A percentile compares a stretch with the other conserved stretches of the same genome.
Conservation (phyloP, 2,797 vertebrate genomes). For the Kryptolebias ocellatus region DNA sequence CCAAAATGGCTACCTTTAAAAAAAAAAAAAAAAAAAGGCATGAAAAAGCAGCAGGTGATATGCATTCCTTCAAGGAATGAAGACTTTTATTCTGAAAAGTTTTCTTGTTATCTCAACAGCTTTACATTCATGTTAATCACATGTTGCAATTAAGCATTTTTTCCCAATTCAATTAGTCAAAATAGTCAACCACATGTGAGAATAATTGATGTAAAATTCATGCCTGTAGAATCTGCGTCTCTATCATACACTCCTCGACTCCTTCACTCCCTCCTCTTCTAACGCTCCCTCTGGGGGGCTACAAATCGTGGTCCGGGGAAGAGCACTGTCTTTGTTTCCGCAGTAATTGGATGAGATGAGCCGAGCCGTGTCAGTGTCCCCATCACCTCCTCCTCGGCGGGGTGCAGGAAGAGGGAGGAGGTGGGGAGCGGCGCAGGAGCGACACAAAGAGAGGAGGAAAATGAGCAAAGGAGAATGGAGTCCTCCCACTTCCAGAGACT, state of each 20-base stretch:
- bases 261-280: conserved; percentile 32
- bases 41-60: too few relatives aligned
- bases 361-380: conserved; percentile 73
- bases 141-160: too few relatives aligned
- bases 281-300: conserved; percentile 53
- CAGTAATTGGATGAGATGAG: conserved; percentile 80
- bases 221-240: conserved; percentile 24
- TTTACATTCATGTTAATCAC: background rate
- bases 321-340: conserved; percentile 73
- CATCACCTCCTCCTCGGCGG: conserved; percentile 71
- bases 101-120: background rate
- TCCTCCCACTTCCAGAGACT: conserved; percentile 51
- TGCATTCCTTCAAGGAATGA: too few relatives aligned
- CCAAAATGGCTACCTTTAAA: too few relatives aligned
- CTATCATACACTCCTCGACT: conserved; percentile 33
- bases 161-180: conserved; percentile 4
- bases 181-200: conserved; percentile 4
- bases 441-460: conserved; percentile 23
- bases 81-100: too few relatives aligned
- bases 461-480: conserved; percentile 41
- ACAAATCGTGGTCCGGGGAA: conserved; percentile 58
- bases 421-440: conserved; percentile 22
- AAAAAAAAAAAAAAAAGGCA: too few relatives aligned
- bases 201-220: conserved; percentile 28
- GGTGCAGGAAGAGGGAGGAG: conserved; percentile 54